These are phyloP conservation scores for Hippocampus kuda DNA, from an alignment of 2,797 vertebrate species.

Conservation along the genomic window DNA sequence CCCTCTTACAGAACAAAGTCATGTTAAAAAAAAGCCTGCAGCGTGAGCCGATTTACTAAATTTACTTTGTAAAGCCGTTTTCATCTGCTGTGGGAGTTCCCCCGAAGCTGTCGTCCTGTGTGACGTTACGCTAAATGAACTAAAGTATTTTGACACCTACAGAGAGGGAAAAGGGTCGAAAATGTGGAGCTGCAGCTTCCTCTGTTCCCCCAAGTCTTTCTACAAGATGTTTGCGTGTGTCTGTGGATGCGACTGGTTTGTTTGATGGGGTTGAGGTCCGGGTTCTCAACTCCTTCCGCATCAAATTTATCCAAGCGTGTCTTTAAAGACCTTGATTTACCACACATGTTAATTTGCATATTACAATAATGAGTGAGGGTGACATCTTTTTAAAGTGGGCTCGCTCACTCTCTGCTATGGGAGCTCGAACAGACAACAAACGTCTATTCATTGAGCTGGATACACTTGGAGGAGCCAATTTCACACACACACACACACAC, in stretches of 20 bases:
- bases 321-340: neutral
- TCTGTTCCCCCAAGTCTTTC: neutral
- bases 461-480: conserved; percentile 20
- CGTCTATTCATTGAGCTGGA: conserved; percentile 31
- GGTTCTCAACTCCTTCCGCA: neutral
- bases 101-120: neutral
- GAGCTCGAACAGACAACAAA: conserved; percentile 40
- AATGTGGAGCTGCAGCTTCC: neutral
- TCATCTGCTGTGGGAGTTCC: too few species aligned
- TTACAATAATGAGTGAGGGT: neutral
- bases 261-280: neutral
- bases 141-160: neutral
- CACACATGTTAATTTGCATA: neutral
- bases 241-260: neutral
- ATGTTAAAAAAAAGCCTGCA: too few species aligned
- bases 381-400: neutral
- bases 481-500: conserved; percentile 13
- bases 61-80: too few species aligned
- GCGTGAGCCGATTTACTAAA: too few species aligned
- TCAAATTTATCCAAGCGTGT: neutral
- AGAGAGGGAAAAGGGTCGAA: neutral
- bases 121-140: neutral
- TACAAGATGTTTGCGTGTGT: too few species aligned
- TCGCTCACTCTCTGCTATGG: conserved; percentile 17
- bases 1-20: too few species aligned